Evolutionary conservation across 2,888 invertebrate genomes (phyloP).

Genomic region (Trileptium ribeirensis): DNA sequence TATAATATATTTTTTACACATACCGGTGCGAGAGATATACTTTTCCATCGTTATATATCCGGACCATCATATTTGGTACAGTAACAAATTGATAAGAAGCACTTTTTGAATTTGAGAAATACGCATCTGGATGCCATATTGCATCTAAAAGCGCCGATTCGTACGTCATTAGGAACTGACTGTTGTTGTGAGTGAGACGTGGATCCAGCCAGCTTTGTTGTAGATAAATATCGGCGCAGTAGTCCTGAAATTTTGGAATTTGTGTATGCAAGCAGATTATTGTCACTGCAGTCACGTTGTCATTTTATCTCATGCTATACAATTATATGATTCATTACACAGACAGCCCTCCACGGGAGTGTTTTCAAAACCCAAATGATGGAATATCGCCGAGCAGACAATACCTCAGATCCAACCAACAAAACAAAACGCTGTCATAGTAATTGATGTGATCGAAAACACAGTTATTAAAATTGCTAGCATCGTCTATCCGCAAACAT

Average conservation of each 20-base stretch:
- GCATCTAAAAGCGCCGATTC: slow-evolving; percentile 55
- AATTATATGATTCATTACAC: too few relatives aligned
- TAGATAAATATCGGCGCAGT: slow-evolving; percentile 37
- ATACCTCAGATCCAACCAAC: too few relatives aligned
- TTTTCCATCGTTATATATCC: slow-evolving; percentile 54
- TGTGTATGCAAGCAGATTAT: not conserved
- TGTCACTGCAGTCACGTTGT: too few relatives aligned
- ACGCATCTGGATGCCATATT: slow-evolving; percentile 57
- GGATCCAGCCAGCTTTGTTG: slow-evolving; percentile 34
- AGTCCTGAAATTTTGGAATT: slow-evolving; percentile 30
- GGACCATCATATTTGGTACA: slow-evolving; percentile 56
- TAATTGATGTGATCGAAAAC: too few relatives aligned
- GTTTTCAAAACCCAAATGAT: too few relatives aligned
- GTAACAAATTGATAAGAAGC: slow-evolving; percentile 58
- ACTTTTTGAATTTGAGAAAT: slow-evolving; percentile 57
- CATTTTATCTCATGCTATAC: too few relatives aligned
- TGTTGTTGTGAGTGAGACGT: not conserved
- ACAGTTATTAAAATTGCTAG: too few relatives aligned
- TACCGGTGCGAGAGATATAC: not conserved
- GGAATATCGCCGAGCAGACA: too few relatives aligned
- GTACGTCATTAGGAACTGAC: not conserved
- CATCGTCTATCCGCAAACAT: too few relatives aligned
- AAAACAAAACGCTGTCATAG: too few relatives aligned
- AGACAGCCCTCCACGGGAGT: too few relatives aligned
- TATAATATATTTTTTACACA: too few relatives aligned